Conservation (phyloP, 2,113 vertebrate species). For the Castor canadensis region DNA sequence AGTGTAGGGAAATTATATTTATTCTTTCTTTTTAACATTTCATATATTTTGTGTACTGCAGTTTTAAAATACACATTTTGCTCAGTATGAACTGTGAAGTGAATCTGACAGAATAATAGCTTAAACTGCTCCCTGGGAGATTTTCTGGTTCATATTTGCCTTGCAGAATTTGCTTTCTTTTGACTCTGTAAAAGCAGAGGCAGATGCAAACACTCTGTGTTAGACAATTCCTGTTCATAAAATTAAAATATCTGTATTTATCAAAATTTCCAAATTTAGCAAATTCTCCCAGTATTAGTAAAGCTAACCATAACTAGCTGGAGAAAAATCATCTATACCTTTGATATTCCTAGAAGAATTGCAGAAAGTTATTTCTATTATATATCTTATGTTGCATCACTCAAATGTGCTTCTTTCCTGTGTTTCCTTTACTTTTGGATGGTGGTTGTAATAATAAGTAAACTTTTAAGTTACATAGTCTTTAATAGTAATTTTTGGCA, state of each 20-base stretch:
- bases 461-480: background rate
- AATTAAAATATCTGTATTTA: slow-evolving; percentile 8
- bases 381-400: background rate
- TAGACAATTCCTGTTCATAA: background rate
- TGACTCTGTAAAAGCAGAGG: background rate
- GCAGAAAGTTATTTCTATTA: slow-evolving; percentile 50
- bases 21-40: background rate
- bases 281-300: slow-evolving; percentile 33
- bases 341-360: slow-evolving; percentile 56
- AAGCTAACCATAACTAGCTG: background rate
- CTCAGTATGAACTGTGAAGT: background rate
- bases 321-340: slow-evolving; percentile 56
- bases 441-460: background rate
- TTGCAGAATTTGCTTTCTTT: background rate
- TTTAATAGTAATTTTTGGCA: background rate
- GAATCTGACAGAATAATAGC: background rate
- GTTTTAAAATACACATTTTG: slow-evolving; percentile 5
- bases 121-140: background rate
- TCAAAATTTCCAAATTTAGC: slow-evolving; percentile 30
- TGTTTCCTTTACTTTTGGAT: background rate
- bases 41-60: background rate
- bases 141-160: background rate
- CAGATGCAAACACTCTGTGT: background rate
- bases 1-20: background rate
- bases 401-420: slow-evolving; percentile 32